Conservation (phyloP, 2,888 invertebrate genomes). For the Bimastos eiseni region DNA sequence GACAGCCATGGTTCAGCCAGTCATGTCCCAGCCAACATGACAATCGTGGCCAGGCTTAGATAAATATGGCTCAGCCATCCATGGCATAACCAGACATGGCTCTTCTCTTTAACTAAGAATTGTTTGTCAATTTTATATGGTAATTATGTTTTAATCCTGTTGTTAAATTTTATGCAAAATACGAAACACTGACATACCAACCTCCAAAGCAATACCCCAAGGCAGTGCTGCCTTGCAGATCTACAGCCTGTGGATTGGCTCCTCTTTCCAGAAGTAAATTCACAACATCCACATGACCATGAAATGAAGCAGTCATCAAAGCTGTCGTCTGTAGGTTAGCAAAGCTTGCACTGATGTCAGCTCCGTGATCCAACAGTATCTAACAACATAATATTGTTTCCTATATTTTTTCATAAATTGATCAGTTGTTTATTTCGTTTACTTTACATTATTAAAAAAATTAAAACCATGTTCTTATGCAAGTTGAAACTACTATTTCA, state of each 20-base stretch:
- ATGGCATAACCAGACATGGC: too few species aligned
- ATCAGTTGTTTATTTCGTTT: neutral
- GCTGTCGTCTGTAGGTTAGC: slow-evolving; percentile 46
- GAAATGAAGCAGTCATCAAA: slow-evolving; percentile 48
- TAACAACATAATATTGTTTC: slow-evolving; percentile 17
- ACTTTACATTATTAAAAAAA: neutral
- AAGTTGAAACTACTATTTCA: neutral
- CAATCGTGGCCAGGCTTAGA: too few species aligned
- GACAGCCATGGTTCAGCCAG: too few species aligned
- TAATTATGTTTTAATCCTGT: neutral
- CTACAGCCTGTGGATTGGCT: slow-evolving; percentile 42
- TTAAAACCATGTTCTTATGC: neutral
- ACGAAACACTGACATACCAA: slow-evolving; percentile 9
- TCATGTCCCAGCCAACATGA: too few species aligned
- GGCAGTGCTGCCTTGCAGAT: slow-evolving; percentile 46
- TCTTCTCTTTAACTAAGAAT: too few species aligned
- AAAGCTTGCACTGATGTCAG: slow-evolving; percentile 43
- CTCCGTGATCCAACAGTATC: slow-evolving; percentile 43
- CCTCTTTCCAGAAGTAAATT: slow-evolving; percentile 41
- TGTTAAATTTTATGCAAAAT: neutral
- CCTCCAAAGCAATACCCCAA: slow-evolving; percentile 48
- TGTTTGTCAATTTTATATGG: too few species aligned
- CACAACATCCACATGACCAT: slow-evolving; percentile 46
- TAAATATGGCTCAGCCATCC: too few species aligned
- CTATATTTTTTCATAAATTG: neutral